phyloP scores from a whole-genome alignment of 2,888 invertebrate species.

The Chaetogeoica ovagalla region DNA sequence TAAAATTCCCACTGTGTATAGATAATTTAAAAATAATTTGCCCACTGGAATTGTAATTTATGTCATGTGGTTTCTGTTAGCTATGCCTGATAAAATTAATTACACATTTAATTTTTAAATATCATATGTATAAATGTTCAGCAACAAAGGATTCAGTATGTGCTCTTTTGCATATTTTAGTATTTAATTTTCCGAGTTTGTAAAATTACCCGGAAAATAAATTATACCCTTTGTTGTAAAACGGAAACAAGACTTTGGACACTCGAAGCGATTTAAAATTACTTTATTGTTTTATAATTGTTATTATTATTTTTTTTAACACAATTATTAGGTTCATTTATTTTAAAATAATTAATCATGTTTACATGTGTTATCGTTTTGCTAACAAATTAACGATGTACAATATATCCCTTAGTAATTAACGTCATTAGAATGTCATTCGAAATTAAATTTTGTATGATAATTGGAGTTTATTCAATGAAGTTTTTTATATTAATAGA shows the following conservation, averaged over 20 bases:
- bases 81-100: background rate
- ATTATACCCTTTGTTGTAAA: background rate
- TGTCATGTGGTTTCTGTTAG: background rate
- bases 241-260: slow-evolving; percentile 4
- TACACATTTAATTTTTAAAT: slow-evolving; percentile 3
- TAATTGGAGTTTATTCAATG: background rate
- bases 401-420: background rate
- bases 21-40: background rate
- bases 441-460: no score
- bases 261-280: background rate
- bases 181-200: slow-evolving; percentile 7
- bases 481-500: background rate
- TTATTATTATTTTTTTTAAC: background rate
- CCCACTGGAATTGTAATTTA: background rate
- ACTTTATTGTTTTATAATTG: background rate
- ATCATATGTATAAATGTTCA: background rate
- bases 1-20: no score
- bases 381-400: background rate
- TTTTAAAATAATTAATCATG: background rate
- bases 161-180: background rate
- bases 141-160: background rate
- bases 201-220: slow-evolving; percentile 16
- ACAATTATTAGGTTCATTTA: background rate
- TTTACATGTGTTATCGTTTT: background rate
- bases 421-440: background rate